A percentile compares a stretch with the other conserved stretches of the same genome.
These are phyloP conservation scores for Dermatophagoides farinae DNA, from an alignment of 1,140 invertebrate species.

Conservation along the genomic window DNA sequence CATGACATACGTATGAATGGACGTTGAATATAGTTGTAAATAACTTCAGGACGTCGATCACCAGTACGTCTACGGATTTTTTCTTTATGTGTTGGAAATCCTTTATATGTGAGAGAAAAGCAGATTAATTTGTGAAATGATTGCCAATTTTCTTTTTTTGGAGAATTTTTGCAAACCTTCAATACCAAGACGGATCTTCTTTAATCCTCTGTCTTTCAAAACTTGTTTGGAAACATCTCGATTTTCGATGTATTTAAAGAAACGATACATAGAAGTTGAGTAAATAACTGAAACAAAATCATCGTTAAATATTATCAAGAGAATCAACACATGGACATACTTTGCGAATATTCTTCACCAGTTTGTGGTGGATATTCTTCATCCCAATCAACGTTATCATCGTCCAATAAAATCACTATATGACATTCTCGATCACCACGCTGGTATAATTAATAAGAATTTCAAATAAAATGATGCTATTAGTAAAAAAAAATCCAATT, in stretches of 20 bases:
- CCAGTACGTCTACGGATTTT: slow-evolving; percentile 45
- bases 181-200: slow-evolving; percentile 96
- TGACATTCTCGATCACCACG: slow-evolving; percentile 28
- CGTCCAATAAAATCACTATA: slow-evolving; percentile 82
- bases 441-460: slow-evolving; percentile 8
- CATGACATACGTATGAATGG: slow-evolving; percentile 99
- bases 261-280: slow-evolving; percentile 37
- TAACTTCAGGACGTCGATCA: slow-evolving; percentile 45
- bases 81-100: slow-evolving; percentile 97
- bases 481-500: background rate
- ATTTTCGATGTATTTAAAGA: slow-evolving; percentile 99
- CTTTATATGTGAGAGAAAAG: slow-evolving; percentile 20
- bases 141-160: background rate
- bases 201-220: slow-evolving; percentile 89
- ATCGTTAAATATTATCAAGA: background rate
- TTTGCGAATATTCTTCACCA: slow-evolving; percentile 95
- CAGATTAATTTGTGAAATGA: background rate
- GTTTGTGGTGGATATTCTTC: slow-evolving; percentile 95
- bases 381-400: slow-evolving; percentile 95
- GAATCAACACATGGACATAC: slow-evolving; percentile 29
- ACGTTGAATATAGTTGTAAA: slow-evolving; percentile 98
- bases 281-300: slow-evolving; percentile 33
- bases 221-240: slow-evolving; percentile 86
- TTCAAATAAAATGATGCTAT: background rate
- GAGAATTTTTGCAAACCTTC: slow-evolving; percentile 40